Evolutionary conservation across 1,140 invertebrate species (phyloP), one percentile per base, ranked within the genome.

Genomic region (Camponotus vicinus): DNA sequence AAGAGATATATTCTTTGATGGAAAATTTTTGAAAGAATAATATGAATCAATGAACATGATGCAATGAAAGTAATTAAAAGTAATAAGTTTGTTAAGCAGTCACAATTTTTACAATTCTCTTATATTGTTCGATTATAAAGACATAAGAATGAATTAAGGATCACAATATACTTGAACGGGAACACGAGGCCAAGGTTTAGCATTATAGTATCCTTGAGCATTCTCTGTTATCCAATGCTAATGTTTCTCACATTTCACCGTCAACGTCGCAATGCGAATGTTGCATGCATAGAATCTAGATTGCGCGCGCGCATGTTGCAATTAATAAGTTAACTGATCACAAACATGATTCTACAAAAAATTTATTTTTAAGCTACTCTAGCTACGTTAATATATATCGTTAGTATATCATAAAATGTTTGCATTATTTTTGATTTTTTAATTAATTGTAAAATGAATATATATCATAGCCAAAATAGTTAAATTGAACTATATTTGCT

Each of bases 101-200:
- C 42, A 27, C 21, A 37, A 71, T 61, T 76, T 42, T 18, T n/a
- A 11, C 18, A 76, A n/a, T 59, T 76, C 3, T 40, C 15, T n/a
- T 11, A 15, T 27, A 21, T 27, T 61, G 6, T 61, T 42, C 3
- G 52, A n/a, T 64, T 4, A 15, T 9, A 3, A 80, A 86, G 59
- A 42, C 49, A 7, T 69, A 73, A 67, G 15, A 21, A 11, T 8
- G 34, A 85, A 42, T 87, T 66, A 49, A 15, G 71, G 63, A 71
- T 59, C 55, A 69, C 15, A 52, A 32, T 15, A 61, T 75, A 78
- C 86, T 78, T 86, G 85, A 92, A 90, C 76, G 79, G 71, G 90
- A 90, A 71, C 85, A 92, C 78, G 90, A 52, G 91, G 88, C 91
- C 91, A 92, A 92, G 91, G 91, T 87, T 87, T 67, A 67, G 86